Evolutionary conservation across 1,140 invertebrate genomes (phyloP), one percentile per base, ranked within the genome.

Genomic region (Nebria ingens): DNA sequence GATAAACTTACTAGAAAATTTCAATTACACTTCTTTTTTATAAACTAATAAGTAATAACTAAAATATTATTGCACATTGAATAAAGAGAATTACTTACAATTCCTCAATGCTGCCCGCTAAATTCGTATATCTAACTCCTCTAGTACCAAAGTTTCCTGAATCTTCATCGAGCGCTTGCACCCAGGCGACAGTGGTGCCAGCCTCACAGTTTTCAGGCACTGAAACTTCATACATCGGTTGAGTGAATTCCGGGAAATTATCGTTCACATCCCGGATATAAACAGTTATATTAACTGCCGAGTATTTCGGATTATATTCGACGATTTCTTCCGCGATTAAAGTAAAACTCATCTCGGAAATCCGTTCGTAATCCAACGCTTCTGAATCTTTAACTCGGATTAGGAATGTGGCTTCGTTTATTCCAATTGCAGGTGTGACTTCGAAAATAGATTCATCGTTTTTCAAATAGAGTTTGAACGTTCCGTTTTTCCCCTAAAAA

Each of bases 401-500:
- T 45, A 93, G 75, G 70, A 97, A 94, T 6, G 90, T 87, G 3
- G 91, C 91, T 71, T 97, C 92, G 65, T 96, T 95, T 17, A 94
- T 89, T 2, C 87, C 91, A 68, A 86, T 79, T 2, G 80, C 82
- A 3, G 93, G 94, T 11, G 89, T 91, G 0, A 96, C 84, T 62
- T 95, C 89, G 69, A 97, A 97, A 1, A 91, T 82, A 58, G 86
- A 85, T 56, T 83, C 79, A 60, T 87, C 85, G 21, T 86, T 88
- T 67, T 87, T 81, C 25, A 96, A 72, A 54, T 81, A 86, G 60
- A 97, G 74, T 54, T 79, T 79, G 73, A 97, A 96, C 4, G 91
- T 93, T 15, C 92, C 92, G 76, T 97, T 97, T 58, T 85, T 88
- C 20, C 93, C 93, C n/a, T n/a, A n/a, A n/a, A n/a, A n/a, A n/a